phyloP scores from a whole-genome alignment of 1,140 invertebrate genomes.

The Aethina tumida region DNA sequence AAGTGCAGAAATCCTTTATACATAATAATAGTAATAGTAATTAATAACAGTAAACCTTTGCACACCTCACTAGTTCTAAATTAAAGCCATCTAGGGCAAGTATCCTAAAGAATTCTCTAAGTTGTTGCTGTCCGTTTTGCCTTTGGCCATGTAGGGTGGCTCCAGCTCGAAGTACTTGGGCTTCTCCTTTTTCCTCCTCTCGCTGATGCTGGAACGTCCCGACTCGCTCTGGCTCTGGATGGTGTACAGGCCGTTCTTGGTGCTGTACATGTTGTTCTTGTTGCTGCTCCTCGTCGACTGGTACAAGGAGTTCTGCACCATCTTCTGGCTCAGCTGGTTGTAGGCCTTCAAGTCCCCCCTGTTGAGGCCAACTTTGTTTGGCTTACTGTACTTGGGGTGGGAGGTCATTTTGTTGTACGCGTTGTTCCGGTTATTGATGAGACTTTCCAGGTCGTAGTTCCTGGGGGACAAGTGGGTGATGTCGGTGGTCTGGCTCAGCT shows the following conservation, averaged over 20 bases:
- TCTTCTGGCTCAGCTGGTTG: slow-evolving; percentile 5
- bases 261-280: slow-evolving; percentile 28
- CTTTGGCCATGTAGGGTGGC: slow-evolving; percentile 1
- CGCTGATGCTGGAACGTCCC: slow-evolving; percentile 20
- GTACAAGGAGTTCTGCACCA: slow-evolving; percentile 12
- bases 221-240: slow-evolving; percentile 36
- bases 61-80: too few species aligned
- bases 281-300: slow-evolving; percentile 11
- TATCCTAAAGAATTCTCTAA: slow-evolving; percentile 46
- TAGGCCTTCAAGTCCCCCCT: neutral
- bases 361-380: slow-evolving; percentile 5
- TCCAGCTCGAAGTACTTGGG: slow-evolving; percentile 13
- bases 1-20: too few species aligned
- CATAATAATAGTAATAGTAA: too few species aligned
- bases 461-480: slow-evolving; percentile 23
- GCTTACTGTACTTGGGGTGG: slow-evolving; percentile 16
- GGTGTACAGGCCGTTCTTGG: slow-evolving; percentile 34
- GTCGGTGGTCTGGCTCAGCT: slow-evolving; percentile 44
- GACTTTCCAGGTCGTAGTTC: slow-evolving; percentile 20
- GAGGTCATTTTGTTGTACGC: slow-evolving; percentile 18
- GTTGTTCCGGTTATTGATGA: slow-evolving; percentile 21
- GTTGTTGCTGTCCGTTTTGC: slow-evolving; percentile 25
- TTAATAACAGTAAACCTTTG: too few species aligned
- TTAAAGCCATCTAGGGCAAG: slow-evolving; percentile 36
- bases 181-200: slow-evolving; percentile 8